Evolutionary conservation across 1,140 invertebrate species (phyloP), one percentile per base, ranked within the genome.

Genomic region (Himalopsyche phryganea): DNA sequence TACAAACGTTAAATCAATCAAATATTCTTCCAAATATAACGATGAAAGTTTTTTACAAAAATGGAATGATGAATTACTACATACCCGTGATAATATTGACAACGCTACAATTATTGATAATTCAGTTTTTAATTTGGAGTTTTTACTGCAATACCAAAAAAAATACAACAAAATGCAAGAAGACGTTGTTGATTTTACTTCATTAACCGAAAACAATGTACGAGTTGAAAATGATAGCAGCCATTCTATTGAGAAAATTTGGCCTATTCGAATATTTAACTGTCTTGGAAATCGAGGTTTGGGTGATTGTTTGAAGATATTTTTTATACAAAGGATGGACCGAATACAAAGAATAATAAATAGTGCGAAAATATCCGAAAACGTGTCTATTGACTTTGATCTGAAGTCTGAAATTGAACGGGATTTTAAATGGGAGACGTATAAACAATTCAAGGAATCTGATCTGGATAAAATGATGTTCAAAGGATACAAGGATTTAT

Each of bases 281-380:
- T 79, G 76, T 66, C 60, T 68, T 1, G 63, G 61, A 33, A 50
- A 58, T 18, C 57, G 72, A 48, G 74, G 75, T 10, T 60, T 71
- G 0, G 47, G 67, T 38, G 74, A 73, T 70, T 79, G 76, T 68
- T 44, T 77, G 6, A 70, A 65, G 53, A 75, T 74, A n/a, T 72
- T 72, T 58, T 68, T 71, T 35, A 59, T 64, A 1, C 73, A 71
- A 69, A 68, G 71, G 20, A 72, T 74, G 17, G 67, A 76, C 61
- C 62, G 66, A 19, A 70, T 73, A n/a, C 46, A 69, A 17, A 42
- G 65, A 23, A 18, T 50, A 9, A 53, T 66, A n/a, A 35, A 52
- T 17, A n/a, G 50, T 15, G 36, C 41, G 49, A 48, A 28, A n/a
- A 20, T 35, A 15, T 50, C 40, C 18, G 61, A 63, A 36, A 66